A percentile compares a stretch with the other conserved stretches of the same genome.
Evolutionary conservation across 92 coral and sea anemone species (phyloP).

Genomic region (Zoanthus sociatus): DNA sequence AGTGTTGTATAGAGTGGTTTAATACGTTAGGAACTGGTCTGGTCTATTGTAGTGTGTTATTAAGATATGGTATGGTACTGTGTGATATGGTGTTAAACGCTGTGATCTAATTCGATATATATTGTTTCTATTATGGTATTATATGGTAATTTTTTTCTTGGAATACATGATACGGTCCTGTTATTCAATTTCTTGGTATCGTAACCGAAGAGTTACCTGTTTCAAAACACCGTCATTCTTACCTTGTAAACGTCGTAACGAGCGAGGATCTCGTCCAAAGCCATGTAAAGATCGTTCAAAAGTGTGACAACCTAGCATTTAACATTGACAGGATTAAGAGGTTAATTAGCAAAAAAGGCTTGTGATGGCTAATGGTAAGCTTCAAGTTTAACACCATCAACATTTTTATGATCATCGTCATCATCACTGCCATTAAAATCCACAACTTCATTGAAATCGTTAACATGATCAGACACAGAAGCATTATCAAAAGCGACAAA

Average conservation of each 20-base stretch:
- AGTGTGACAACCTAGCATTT: conserved; percentile 78
- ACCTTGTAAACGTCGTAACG: conserved; percentile 91
- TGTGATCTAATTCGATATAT: no score
- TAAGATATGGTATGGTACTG: no score
- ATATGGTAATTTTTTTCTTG: no score
- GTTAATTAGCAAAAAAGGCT: neutral
- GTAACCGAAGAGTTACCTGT: no score
- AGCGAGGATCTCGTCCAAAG: conserved; percentile 89
- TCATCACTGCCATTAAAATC: neutral
- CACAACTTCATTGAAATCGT: neutral
- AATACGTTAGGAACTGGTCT: no score
- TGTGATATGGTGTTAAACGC: no score
- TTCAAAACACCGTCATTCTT: neutral
- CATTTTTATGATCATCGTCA: neutral
- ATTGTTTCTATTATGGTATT: no score
- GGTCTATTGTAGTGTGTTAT: no score
- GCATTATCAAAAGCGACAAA: neutral
- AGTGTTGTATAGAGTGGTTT: no score
- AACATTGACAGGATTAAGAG: neutral
- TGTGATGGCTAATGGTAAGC: neutral
- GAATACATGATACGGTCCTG: no score
- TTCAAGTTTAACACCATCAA: neutral
- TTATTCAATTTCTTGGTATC: no score
- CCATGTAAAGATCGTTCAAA: conserved; percentile 87
- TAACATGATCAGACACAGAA: neutral